Percentiles rank a stretch among this genome's conserved stretches.
Conservation (phyloP, 2,113 vertebrate genomes). For the Spermophilus dauricus region DNA sequence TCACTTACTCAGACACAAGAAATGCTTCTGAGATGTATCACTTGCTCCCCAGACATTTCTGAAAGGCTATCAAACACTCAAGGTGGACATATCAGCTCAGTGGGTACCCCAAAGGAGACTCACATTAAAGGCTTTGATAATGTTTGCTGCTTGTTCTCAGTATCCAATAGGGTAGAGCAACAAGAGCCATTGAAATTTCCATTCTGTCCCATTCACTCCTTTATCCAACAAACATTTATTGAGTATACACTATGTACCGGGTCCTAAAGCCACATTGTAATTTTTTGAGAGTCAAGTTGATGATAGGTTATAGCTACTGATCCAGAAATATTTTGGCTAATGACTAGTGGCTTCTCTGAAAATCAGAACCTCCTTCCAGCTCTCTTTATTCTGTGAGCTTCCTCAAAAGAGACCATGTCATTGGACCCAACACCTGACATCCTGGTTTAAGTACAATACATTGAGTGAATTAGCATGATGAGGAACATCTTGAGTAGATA, state of each 20-base stretch:
- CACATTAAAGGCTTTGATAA: background rate
- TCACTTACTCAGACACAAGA: background rate
- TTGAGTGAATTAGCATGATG: background rate
- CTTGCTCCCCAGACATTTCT: background rate
- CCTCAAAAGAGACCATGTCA: background rate
- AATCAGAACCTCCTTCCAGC: conserved; percentile 30
- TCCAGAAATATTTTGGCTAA: conserved; percentile 75
- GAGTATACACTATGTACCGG: conserved; percentile 65
- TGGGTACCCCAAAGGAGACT: background rate
- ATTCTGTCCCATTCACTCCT: background rate
- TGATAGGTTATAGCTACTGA: conserved; percentile 72
- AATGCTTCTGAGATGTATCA: background rate
- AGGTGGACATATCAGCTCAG: background rate
- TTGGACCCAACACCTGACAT: background rate
- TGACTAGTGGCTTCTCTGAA: conserved; percentile 55
- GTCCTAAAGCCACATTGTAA: conserved; percentile 75
- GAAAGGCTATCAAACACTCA: background rate
- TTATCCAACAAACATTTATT: conserved; percentile 66
- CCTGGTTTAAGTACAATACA: conserved; percentile 22
- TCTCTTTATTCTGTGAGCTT: conserved; percentile 46
- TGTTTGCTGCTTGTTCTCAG: background rate
- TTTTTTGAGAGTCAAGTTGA: conserved; percentile 77
- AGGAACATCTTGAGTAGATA: conserved; percentile 44
- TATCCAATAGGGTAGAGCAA: background rate
- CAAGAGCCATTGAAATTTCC: conserved; percentile 41